Conservation (phyloP, 2,797 vertebrate species). For the Zenarchopterus dispar region DNA sequence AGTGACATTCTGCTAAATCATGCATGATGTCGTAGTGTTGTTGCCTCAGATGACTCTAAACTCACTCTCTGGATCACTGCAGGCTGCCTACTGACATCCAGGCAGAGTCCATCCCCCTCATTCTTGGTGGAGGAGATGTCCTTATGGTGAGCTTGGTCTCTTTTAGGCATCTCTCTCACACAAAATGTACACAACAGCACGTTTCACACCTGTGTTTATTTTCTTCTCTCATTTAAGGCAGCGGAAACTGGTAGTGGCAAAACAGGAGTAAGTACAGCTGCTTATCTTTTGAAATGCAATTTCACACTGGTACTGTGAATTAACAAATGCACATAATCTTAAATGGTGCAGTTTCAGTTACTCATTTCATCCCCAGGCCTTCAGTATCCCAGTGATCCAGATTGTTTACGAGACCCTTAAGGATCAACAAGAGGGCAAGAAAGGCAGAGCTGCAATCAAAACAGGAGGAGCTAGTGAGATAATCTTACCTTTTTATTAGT, state of each 20-base stretch:
- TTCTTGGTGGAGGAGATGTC: slow-evolving; percentile 96
- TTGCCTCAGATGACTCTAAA: background rate
- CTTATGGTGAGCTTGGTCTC: slow-evolving; percentile 87
- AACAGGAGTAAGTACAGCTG: slow-evolving; percentile 90
- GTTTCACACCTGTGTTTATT: background rate
- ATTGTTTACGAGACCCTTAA: slow-evolving; percentile 98
- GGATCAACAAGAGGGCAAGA: slow-evolving; percentile 96
- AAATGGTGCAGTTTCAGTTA: background rate
- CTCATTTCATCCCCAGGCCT: slow-evolving; percentile 83
- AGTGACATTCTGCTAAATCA: slow-evolving; percentile 73
- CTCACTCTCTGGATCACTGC: slow-evolving; percentile 29
- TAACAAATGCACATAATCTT: background rate
- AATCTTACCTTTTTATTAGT: background rate
- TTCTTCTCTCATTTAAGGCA: slow-evolving; percentile 80
- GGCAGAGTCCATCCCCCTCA: slow-evolving; percentile 94
- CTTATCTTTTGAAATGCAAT: background rate
- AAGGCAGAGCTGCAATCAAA: slow-evolving; percentile 90
- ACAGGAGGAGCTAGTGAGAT: slow-evolving; percentile 89
- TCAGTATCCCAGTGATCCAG: slow-evolving; percentile 98
- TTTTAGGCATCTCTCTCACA: background rate
- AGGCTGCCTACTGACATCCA: slow-evolving; percentile 98
- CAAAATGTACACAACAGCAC: background rate
- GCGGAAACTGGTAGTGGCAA: slow-evolving; percentile 99
- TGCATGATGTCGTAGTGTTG: background rate
- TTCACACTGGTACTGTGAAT: background rate